phyloP scores from a whole-genome alignment of 2,797 vertebrate genomes.

The Urophycis tenuis region DNA sequence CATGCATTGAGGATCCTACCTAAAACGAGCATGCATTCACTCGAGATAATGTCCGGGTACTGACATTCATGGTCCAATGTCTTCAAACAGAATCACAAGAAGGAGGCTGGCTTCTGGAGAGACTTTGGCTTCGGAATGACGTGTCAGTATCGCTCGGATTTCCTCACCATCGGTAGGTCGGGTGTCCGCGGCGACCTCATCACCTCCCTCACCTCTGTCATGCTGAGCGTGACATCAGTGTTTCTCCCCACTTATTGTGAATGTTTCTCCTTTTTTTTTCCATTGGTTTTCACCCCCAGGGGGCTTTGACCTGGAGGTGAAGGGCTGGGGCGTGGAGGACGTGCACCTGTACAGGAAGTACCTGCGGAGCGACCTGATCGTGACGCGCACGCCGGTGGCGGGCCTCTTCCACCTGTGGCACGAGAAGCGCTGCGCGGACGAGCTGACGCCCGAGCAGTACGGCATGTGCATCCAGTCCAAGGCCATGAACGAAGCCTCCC shows the following conservation, averaged over 20 bases:
- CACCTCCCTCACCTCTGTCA: too few species aligned
- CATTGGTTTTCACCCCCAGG: too few species aligned
- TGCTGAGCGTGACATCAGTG: too few species aligned
- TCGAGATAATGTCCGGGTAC: background rate
- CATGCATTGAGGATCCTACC: background rate
- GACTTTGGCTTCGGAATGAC: slow-evolving; percentile 99
- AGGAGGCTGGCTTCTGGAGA: slow-evolving; percentile 97
- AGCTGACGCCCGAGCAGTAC: slow-evolving; percentile 94
- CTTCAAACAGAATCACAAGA: slow-evolving; percentile 86
- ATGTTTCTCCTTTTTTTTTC: background rate
- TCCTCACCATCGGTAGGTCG: slow-evolving; percentile 85
- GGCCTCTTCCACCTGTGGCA: slow-evolving; percentile 97
- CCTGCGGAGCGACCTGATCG: slow-evolving; percentile 85
- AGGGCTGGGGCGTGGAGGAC: slow-evolving; percentile 98
- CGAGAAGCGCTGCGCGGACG: slow-evolving; percentile 91
- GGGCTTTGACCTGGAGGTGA: slow-evolving; percentile 95
- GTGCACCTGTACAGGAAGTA: slow-evolving; percentile 97
- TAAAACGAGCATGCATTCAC: background rate
- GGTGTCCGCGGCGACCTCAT: background rate
- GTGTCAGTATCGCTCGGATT: slow-evolving; percentile 95
- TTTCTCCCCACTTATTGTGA: background rate
- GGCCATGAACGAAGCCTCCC: slow-evolving; percentile 98
- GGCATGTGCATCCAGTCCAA: slow-evolving; percentile 99
- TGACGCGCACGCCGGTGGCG: slow-evolving; percentile 85
- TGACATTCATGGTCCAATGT: background rate